Evolutionary conservation across 2,113 vertebrate genomes (phyloP).

Genomic region (Scomber japonicus): DNA sequence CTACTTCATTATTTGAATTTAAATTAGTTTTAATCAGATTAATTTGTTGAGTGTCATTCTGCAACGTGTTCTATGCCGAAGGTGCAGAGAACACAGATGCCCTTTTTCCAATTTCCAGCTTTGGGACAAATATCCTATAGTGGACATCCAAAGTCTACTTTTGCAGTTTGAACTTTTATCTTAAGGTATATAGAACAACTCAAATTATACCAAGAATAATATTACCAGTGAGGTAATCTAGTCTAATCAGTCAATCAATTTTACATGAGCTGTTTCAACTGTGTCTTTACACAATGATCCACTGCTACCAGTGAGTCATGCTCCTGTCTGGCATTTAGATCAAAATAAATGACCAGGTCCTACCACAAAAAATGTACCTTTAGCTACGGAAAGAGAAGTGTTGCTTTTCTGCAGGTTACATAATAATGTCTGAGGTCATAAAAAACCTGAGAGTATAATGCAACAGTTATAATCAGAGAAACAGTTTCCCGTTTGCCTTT

Average conservation of each 20-base stretch:
- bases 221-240: neutral
- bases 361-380: neutral
- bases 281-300: conserved; percentile 5
- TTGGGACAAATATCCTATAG: no score
- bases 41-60: no score
- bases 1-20: no score
- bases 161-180: neutral
- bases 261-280: neutral
- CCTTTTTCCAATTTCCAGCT: no score
- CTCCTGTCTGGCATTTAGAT: conserved; percentile 18
- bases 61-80: no score
- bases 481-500: conserved; percentile 16
- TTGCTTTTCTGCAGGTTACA: neutral
- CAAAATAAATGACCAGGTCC: conserved; percentile 8
- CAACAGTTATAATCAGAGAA: conserved; percentile 13
- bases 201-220: neutral
- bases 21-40: no score
- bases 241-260: conserved; percentile 3
- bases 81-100: no score
- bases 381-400: neutral
- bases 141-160: neutral
- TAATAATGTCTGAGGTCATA: neutral
- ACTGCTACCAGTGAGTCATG: conserved; percentile 3
- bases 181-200: conserved; percentile 16
- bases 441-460: neutral